Evolutionary conservation across 2,113 vertebrate species (phyloP), one percentile per base, ranked within the genome.

Genomic region (Etheostoma cragini): DNA sequence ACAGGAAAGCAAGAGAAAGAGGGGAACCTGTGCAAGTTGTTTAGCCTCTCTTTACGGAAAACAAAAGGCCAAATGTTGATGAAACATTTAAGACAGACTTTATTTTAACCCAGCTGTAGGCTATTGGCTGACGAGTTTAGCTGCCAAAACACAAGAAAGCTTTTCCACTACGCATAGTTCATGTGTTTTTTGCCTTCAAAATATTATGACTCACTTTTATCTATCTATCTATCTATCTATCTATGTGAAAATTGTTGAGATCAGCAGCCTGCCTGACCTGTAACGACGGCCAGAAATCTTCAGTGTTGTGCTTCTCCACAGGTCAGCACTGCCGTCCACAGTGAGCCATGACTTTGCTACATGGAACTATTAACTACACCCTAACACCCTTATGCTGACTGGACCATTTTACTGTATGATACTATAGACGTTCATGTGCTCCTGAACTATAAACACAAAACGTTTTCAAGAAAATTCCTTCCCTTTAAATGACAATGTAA

Each of bases 21-120:
- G 15, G 30, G 26, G 75, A 30, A 58, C 13, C n/a, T 13, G 47
- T 4, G n/a, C 24, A 67, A 46, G 49, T n/a, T 80, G 57, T 77
- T 80, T 60, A 58, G 53, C 63, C 66, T 81, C 38, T 63, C 72
- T 70, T 85, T 84, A 78, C 75, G 62, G 45, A 81, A 91, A 86
- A 77, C 69, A 77, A 86, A 83, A 82, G 71, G 80, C 67, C 78
- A 84, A 83, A 83, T 61, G 72, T 79, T 85, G 78, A 86, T 90
- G 78, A 91, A 92, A 86, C 79, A 88, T 88, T 91, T 83, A 90
- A 82, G 47, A 72, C 54, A 13, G 47, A 58, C 47, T 84, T 90
- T 73, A 81, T 77, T 88, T 83, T 76, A 74, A 81, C 58, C 46
- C 50, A 50, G 72, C 82, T 76, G 67, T 46, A 53, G 74, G 82